Evolutionary conservation across 2,888 invertebrate species (phyloP), one percentile per base, ranked within the genome.

Genomic region (Ophioninae sp.): DNA sequence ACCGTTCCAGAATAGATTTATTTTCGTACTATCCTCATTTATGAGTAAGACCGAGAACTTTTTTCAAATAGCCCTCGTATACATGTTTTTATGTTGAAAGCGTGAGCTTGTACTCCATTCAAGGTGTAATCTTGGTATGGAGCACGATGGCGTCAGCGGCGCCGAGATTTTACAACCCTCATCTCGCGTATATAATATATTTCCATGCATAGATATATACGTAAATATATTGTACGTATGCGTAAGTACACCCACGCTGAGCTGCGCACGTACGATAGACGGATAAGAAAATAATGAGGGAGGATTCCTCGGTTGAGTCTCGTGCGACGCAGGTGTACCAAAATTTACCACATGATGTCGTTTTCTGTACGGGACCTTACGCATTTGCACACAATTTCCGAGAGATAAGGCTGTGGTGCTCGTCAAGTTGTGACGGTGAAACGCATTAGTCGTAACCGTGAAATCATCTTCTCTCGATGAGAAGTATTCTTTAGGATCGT

Each of bases 161-260:
- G 63, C 59, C 23, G 64, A 65, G 71, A 72, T 79, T 72, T 72
- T 58, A 72, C 64, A 51, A 68, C 68, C 64, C 74, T 23, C 44
- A 61, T 74, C 23, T 74, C 44, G 13, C 17, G 51, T 51, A 51
- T 6, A 2, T 44, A 44, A 10, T 17, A 73, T 44, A 30, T 44
- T 30, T 30, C 30, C 30, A 30, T 30, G 3, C 30, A 30, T 30
- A 30, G 30, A 30, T 30, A 30, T 30, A 30, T 30, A 30, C 30
- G 30, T 30, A 30, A 30, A 51, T 10, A 30, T n/a, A 39, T 30
- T 13, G 23, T 30, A 65, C 8, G 8, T 9, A 41, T 20, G 20
- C 30, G 30, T 5, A 63, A 1, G 30, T 3, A 17, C 17, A 17
- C 5, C 51, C 13, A 51, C 51, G 17, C 17, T 17, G 41, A 41